Conservation (phyloP, 30 jellyfish, hydroid and myxozoan genomes). For the Catostylus mosaicus region DNA sequence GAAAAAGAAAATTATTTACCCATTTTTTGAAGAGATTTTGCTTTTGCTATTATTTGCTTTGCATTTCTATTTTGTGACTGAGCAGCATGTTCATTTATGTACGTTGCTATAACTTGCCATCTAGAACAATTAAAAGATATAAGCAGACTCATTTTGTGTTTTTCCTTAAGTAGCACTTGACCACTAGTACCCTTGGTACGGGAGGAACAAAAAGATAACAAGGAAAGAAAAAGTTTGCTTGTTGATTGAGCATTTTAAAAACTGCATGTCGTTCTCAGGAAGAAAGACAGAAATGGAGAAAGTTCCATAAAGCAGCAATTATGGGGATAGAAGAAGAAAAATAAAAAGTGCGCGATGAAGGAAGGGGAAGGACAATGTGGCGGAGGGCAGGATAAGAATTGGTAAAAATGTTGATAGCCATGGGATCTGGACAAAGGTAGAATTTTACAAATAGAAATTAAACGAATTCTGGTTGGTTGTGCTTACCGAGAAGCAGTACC, state of each 20-base stretch:
- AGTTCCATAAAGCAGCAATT: not conserved
- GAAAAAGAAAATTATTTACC: slow-evolving; percentile 48
- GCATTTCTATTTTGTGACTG: slow-evolving; percentile 66
- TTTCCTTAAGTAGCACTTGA: no score
- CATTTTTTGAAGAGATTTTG: slow-evolving; percentile 69
- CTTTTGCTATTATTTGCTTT: slow-evolving; percentile 82
- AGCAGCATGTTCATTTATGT: slow-evolving; percentile 85
- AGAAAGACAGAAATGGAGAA: not conserved
- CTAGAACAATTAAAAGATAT: slow-evolving; percentile 32
- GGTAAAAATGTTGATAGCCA: not conserved
- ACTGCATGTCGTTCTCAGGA: no score
- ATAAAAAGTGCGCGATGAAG: not conserved
- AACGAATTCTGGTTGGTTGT: not conserved
- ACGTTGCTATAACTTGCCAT: slow-evolving; percentile 91
- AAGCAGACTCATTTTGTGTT: no score
- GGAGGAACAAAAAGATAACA: no score
- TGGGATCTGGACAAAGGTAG: no score
- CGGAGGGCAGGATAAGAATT: not conserved
- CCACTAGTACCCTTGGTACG: no score
- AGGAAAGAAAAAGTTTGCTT: no score
- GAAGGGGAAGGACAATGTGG: not conserved
- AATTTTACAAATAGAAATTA: no score
- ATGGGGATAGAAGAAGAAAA: not conserved
- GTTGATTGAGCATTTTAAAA: no score
- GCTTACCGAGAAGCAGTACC: slow-evolving; percentile 88